Percentiles rank a stretch among this genome's conserved stretches.
These are phyloP conservation scores for Mus pahari DNA, from an alignment of 2,113 vertebrate species.

Conservation along the genomic window DNA sequence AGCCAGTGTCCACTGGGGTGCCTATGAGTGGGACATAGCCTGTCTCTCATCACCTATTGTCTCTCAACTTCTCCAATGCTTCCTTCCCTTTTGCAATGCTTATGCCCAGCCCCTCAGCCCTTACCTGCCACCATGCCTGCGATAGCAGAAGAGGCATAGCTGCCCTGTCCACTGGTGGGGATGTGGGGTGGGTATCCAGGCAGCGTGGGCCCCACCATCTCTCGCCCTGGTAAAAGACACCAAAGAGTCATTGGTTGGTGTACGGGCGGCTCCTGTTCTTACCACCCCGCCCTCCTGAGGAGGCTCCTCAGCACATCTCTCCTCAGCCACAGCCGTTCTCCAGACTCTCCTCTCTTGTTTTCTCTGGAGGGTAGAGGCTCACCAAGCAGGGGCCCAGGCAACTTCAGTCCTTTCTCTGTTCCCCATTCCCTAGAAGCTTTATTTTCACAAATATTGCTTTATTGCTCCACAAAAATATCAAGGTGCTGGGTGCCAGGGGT, in stretches of 20 bases:
- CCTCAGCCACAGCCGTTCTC: neutral
- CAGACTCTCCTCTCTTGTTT: neutral
- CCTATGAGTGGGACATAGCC: no score
- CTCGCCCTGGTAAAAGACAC: constrained; percentile 88
- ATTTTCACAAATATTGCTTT: neutral
- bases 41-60: neutral
- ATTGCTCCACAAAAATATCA: neutral
- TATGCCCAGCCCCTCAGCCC: neutral
- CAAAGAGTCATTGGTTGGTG: neutral
- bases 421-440: neutral
- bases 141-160: constrained; percentile 93
- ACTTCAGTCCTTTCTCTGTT: no score
- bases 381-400: neutral
- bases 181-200: constrained; percentile 96
- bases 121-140: constrained; percentile 95
- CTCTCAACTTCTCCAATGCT: neutral
- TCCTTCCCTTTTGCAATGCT: neutral
- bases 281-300: neutral
- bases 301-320: neutral
- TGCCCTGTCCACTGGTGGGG: constrained; percentile 90
- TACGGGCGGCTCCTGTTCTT: neutral
- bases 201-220: constrained; percentile 94
- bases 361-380: neutral
- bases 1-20: neutral
- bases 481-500: neutral